Conservation (phyloP, 2,113 vertebrate genomes). For the Irena cyanogastra region DNA sequence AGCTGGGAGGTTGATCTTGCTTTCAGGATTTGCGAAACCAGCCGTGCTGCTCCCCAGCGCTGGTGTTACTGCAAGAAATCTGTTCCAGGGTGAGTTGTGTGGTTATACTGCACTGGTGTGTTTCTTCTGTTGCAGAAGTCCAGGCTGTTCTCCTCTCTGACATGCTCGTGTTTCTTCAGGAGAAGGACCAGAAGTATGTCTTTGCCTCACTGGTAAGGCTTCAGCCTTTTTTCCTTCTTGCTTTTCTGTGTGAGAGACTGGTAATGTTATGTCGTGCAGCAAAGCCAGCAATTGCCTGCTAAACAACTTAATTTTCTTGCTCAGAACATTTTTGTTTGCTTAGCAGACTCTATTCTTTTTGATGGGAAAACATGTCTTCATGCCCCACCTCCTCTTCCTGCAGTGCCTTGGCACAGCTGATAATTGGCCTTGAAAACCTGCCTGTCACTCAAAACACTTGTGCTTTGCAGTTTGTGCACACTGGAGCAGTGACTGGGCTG, state of each 20-base stretch:
- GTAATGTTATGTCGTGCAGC: neutral
- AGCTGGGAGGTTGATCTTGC: neutral
- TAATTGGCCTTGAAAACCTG: slow-evolving; percentile 28
- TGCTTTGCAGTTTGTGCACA: neutral
- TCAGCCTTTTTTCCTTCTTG: neutral
- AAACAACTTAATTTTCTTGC: neutral
- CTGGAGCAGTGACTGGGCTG: neutral
- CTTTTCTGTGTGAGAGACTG: neutral
- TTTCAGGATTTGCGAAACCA: neutral
- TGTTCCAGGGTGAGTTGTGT: neutral
- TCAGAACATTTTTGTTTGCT: neutral
- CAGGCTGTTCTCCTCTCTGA: slow-evolving; percentile 91
- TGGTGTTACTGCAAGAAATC: neutral
- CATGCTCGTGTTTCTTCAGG: slow-evolving; percentile 90
- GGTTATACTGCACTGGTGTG: neutral
- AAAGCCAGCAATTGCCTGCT: neutral
- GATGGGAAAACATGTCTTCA: neutral
- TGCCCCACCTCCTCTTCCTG: neutral
- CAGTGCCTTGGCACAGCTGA: neutral
- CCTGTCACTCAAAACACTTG: neutral
- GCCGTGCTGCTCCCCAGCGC: neutral
- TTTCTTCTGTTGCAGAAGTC: slow-evolving; percentile 76
- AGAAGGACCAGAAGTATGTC: slow-evolving; percentile 95
- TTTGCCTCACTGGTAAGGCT: slow-evolving; percentile 91
- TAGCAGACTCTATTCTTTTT: neutral